A percentile compares a stretch with the other conserved stretches of the same genome.
These are phyloP conservation scores for Esperia sulphurella DNA, from an alignment of 2,888 invertebrate species.

Conservation along the genomic window DNA sequence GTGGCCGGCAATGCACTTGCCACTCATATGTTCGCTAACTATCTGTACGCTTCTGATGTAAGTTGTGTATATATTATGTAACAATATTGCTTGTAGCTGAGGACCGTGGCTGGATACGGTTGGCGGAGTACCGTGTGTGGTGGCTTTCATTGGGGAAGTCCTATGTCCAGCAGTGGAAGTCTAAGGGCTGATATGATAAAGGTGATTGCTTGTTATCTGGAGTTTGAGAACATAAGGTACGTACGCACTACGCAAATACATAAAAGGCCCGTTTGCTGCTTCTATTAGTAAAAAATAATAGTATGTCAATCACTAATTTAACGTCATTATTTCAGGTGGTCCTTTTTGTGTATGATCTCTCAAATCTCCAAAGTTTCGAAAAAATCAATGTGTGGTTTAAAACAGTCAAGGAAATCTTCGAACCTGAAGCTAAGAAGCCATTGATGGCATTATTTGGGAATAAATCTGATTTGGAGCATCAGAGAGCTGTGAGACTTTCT, in stretches of 20 bases:
- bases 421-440: conserved; percentile 67
- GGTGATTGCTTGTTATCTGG: no score
- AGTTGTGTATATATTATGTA: conserved; percentile 29
- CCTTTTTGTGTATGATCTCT: conserved; percentile 90
- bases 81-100: neutral
- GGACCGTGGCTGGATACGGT: no score
- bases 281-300: no score
- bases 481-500: conserved; percentile 82
- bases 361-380: conserved; percentile 89
- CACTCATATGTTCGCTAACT: conserved; percentile 88
- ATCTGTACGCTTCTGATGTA: conserved; percentile 85
- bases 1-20: conserved; percentile 88
- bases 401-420: conserved; percentile 64
- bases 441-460: conserved; percentile 83
- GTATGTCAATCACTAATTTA: no score
- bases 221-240: no score
- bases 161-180: no score
- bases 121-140: no score
- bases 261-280: no score
- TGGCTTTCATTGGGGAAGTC: no score
- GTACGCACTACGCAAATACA: no score
- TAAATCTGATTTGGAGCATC: conserved; percentile 87
- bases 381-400: conserved; percentile 85
- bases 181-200: no score
- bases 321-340: conserved; percentile 77